Evolutionary conservation across 2,888 invertebrate genomes (phyloP).

Genomic region (Pilophorus perplexus): DNA sequence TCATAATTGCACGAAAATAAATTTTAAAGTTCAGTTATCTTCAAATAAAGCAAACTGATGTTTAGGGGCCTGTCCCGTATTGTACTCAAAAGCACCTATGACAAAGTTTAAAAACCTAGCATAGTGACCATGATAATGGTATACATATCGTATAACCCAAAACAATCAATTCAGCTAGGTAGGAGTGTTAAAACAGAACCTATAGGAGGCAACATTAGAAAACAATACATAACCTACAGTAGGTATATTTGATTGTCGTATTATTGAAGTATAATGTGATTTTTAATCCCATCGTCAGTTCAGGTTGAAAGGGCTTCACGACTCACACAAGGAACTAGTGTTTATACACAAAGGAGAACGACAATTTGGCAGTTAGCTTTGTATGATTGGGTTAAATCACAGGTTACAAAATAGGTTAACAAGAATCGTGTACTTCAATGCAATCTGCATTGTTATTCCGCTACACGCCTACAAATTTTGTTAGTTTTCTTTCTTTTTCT

Average conservation of each 20-base stretch:
- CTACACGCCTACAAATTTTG: too few species aligned
- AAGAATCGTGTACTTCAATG: not conserved
- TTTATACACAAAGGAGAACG: conserved; percentile 17
- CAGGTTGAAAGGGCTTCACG: conserved; percentile 36
- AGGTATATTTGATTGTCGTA: conserved; percentile 11
- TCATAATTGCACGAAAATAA: conserved; percentile 4
- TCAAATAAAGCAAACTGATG: too few species aligned
- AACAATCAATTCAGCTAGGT: conserved; percentile 14
- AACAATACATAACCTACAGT: conserved; percentile 16
- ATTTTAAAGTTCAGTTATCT: too few species aligned
- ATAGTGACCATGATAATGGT: conserved; percentile 12
- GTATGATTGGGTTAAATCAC: conserved; percentile 18
- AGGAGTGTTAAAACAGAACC: conserved; percentile 1
- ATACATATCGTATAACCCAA: too few species aligned
- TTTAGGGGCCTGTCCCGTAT: not conserved
- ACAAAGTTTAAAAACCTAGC: not conserved
- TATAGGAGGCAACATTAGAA: not conserved
- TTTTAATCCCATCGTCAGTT: conserved; percentile 28
- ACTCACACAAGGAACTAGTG: conserved; percentile 14
- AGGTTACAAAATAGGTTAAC: conserved; percentile 21
- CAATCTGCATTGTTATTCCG: too few species aligned
- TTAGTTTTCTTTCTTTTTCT: not conserved
- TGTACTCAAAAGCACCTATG: conserved; percentile 10
- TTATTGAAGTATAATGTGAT: conserved; percentile 6
- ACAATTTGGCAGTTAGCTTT: conserved; percentile 29